Evolutionary conservation across 2,888 invertebrate species (phyloP), one percentile per base, ranked within the genome.

Genomic region (Acleris literana): DNA sequence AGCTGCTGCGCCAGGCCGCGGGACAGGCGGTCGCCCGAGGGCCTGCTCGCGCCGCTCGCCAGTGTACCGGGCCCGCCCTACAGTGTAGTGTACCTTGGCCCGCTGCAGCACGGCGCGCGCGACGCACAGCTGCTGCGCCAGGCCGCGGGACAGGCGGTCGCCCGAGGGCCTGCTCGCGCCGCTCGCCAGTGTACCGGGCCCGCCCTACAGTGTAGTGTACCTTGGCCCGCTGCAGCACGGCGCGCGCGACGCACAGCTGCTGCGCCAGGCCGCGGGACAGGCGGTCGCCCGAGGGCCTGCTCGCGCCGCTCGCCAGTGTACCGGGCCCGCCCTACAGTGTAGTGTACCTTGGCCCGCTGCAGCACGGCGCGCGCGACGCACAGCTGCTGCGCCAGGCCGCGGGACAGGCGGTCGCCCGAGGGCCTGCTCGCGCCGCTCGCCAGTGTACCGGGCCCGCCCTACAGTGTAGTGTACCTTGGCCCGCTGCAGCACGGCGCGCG

Each of bases 221-320:
- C 94, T 97, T 98, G 3, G 98, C 95, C 77, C 96, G 96, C 73
- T 96, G 96, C 25, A 99, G 92, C 58, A 99, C 88, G 16, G 98
- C 98, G 72, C 99, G 93, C 0, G 97, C 96, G 51, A 99, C 92
- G 80, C 98, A 99, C 62, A 99, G 89, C 69, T 99, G 92, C 86
- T 99, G 99, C 75, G 95, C 95, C 86, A 98, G 97, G 0, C 99
- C 99, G 5, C 96, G 95, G 7, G 98, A 97, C 54, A 99, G 93
- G 80, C 94, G 95, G 46, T 83, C 89, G 87, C 68, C 92, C 88
- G 16, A 97, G 94, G 11, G 94, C 89, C 1, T 87, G 92, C 20
- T 93, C 93, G 97, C 93, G 73, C 97, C 95, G 76, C 97, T 2
- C 20, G 20, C 2, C 20, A 20, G 20, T 20, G 2, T 20, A 20